Percentiles rank a stretch among this genome's conserved stretches.
These are phyloP conservation scores for Peromyscus californicus DNA, from an alignment of 2,113 vertebrate species.

Conservation along the genomic window DNA sequence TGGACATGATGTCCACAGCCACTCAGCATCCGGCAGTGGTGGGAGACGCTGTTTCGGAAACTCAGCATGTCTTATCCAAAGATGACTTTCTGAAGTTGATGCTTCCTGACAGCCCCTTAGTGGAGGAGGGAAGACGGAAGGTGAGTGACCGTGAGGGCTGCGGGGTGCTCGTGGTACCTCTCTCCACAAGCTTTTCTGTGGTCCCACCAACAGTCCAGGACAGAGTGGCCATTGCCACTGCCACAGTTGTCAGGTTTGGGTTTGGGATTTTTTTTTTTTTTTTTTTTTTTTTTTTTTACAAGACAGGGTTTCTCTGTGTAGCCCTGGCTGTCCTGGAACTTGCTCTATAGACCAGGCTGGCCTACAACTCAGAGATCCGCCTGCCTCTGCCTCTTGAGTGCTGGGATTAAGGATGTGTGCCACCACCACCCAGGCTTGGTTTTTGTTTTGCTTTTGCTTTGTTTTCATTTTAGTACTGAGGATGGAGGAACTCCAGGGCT, in stretches of 20 bases:
- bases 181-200: rapidly evolving
- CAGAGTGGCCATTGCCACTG: rapidly evolving
- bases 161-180: rapidly evolving
- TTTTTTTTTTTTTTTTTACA: neutral
- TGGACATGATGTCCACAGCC: conserved; percentile 87
- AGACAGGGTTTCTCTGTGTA: neutral
- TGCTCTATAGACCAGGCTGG: neutral
- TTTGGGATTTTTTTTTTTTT: neutral
- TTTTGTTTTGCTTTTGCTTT: neutral
- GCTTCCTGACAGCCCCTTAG: conserved; percentile 91
- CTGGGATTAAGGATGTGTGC: neutral
- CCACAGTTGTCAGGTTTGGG: too few relatives aligned
- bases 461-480: neutral
- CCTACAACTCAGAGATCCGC: neutral
- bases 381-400: neutral
- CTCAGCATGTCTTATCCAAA: conserved; percentile 93
- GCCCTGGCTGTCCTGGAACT: neutral
- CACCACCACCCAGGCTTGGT: neutral
- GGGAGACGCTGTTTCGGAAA: conserved; percentile 86
- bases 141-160: conserved; percentile 83
- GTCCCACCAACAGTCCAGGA: neutral
- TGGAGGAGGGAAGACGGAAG: conserved; percentile 93
- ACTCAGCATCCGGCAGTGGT: conserved; percentile 88
- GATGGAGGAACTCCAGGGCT: neutral
- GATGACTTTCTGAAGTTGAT: conserved; percentile 96